phyloP scores from a whole-genome alignment of 2,888 invertebrate species.

The Amphipyra berbera region DNA sequence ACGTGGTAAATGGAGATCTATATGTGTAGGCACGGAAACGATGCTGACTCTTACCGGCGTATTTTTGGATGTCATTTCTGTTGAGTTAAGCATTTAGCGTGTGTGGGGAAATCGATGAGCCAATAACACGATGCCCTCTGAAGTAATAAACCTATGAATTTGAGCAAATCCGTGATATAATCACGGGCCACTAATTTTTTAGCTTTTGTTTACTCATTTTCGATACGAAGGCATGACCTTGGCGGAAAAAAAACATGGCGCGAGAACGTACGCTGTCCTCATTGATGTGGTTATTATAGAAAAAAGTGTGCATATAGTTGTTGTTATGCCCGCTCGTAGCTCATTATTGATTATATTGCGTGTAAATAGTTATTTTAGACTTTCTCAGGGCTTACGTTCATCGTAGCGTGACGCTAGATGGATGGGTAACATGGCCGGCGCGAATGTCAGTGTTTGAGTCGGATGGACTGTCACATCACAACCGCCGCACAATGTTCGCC shows the following conservation, averaged over 20 bases:
- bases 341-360: conserved; percentile 77
- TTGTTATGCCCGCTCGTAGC: conserved; percentile 53
- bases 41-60: conserved; percentile 78
- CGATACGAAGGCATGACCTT: conserved; percentile 87
- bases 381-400: conserved; percentile 80
- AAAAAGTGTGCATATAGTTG: conserved; percentile 58
- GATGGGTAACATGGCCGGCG: conserved; percentile 87
- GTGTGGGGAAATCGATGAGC: conserved; percentile 84
- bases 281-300: conserved; percentile 70
- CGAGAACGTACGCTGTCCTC: conserved; percentile 82
- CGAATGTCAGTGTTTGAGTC: conserved; percentile 78
- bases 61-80: conserved; percentile 83
- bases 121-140: conserved; percentile 68
- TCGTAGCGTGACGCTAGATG: conserved; percentile 86
- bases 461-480: conserved; percentile 76
- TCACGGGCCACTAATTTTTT: conserved; percentile 56
- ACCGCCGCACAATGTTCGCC: conserved; percentile 70
- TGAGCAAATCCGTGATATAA: conserved; percentile 40
- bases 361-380: conserved; percentile 78
- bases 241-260: conserved; percentile 88
- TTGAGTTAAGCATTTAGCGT: conserved; percentile 70
- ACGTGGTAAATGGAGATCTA: conserved; percentile 70
- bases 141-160: conserved; percentile 47
- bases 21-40: conserved; percentile 51
- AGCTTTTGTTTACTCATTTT: conserved; percentile 87